Evolutionary conservation across 35 echinoderm and acorn worm genomes (phyloP).

Genomic region (Eucidaris tribuloides): DNA sequence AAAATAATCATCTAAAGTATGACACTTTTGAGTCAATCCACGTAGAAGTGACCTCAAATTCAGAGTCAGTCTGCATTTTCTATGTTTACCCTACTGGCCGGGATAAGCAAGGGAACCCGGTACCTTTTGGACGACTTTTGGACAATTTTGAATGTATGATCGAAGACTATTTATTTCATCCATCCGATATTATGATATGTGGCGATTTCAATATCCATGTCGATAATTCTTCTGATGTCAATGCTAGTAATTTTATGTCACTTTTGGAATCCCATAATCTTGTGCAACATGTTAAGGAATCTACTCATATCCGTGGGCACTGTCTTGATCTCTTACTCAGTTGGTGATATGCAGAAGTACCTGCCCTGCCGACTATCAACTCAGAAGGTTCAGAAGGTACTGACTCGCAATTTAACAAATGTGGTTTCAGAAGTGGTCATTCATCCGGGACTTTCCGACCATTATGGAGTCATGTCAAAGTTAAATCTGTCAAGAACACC

Average conservation of each 20-base stretch:
- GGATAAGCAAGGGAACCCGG: neutral
- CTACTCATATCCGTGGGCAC: slow-evolving; percentile 24
- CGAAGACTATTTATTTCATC: neutral
- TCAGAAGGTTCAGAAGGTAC: no score
- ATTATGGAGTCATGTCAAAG: slow-evolving; percentile 17
- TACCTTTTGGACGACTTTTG: neutral
- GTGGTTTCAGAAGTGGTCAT: neutral
- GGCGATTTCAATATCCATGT: slow-evolving; percentile 40
- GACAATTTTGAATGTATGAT: neutral
- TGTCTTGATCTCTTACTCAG: slow-evolving; percentile 33
- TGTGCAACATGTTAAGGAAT: slow-evolving; percentile 2
- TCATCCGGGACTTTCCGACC: slow-evolving; percentile 40
- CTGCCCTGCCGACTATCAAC: no score
- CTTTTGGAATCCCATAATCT: neutral
- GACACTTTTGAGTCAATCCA: slow-evolving; percentile 31
- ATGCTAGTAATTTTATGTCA: slow-evolving; percentile 13
- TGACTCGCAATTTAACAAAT: neutral
- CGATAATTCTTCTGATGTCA: neutral
- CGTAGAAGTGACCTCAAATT: slow-evolving; percentile 15
- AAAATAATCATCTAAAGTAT: neutral
- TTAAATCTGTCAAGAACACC: no score
- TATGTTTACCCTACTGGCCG: neutral
- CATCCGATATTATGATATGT: slow-evolving; percentile 13
- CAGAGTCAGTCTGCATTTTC: neutral
- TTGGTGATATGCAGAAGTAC: neutral